Conservation (phyloP, 2,888 invertebrate genomes). For the Heliconius erato region DNA sequence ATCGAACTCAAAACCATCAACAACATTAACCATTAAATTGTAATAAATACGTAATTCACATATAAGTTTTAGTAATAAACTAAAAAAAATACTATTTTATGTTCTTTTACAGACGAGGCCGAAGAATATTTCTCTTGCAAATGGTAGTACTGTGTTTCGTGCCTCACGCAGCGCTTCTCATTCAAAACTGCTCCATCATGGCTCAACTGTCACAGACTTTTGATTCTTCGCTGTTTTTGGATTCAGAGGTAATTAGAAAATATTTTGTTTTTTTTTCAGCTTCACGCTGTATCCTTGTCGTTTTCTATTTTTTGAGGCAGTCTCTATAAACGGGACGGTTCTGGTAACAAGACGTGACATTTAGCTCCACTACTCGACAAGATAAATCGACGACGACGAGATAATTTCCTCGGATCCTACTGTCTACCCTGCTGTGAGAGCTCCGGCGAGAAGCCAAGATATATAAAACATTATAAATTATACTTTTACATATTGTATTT, state of each 20-base stretch:
- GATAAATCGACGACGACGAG: too few species aligned
- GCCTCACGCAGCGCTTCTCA: constrained; percentile 84
- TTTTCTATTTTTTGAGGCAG: too few species aligned
- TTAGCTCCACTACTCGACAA: too few species aligned
- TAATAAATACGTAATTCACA: too few species aligned
- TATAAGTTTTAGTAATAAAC: background rate
- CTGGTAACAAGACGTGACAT: too few species aligned
- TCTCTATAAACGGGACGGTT: too few species aligned
- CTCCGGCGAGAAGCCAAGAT: too few species aligned
- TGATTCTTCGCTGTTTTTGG: constrained; percentile 77
- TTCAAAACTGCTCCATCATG: constrained; percentile 85
- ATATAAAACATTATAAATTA: too few species aligned
- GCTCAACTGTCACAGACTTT: constrained; percentile 78
- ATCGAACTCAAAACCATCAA: too few species aligned
- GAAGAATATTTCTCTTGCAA: constrained; percentile 79
- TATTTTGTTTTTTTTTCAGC: background rate
- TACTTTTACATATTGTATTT: background rate
- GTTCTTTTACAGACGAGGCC: constrained; percentile 70
- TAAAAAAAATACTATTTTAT: background rate
- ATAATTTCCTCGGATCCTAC: too few species aligned
- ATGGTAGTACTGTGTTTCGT: constrained; percentile 85
- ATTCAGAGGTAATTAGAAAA: constrained; percentile 74
- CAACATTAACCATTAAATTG: too few species aligned
- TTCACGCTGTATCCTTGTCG: background rate
- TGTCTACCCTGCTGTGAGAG: too few species aligned